Percentiles rank a stretch among this genome's conserved stretches.
phyloP scores from a whole-genome alignment of 2,888 invertebrate species.

The Pristionchus mayeri region DNA sequence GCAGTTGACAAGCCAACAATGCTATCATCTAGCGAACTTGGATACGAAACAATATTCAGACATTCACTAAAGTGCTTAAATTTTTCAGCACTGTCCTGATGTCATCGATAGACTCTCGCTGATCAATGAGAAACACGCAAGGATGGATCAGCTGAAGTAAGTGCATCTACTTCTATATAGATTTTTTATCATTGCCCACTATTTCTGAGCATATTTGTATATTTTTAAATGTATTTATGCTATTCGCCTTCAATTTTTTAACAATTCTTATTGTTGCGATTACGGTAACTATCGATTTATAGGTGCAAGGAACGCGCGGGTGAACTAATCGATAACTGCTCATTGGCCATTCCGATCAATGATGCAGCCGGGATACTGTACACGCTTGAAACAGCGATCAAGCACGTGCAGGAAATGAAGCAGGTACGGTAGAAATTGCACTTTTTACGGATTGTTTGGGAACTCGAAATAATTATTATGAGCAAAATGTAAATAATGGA shows the following conservation, averaged over 20 bases:
- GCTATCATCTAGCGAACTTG: too few relatives aligned
- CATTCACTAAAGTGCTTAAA: neutral
- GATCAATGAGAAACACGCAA: conserved; percentile 29
- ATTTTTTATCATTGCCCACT: too few relatives aligned
- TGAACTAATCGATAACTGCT: conserved; percentile 31
- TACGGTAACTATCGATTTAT: neutral
- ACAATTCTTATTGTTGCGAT: too few relatives aligned
- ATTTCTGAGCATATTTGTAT: too few relatives aligned
- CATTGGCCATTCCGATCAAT: neutral
- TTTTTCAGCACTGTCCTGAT: conserved; percentile 42
- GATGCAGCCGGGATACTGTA: neutral
- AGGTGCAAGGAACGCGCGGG: conserved; percentile 16
- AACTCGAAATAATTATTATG: too few relatives aligned
- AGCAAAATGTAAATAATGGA: too few relatives aligned
- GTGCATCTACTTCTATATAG: too few relatives aligned
- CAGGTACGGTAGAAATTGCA: neutral
- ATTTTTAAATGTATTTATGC: too few relatives aligned
- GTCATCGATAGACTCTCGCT: neutral
- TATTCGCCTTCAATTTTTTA: too few relatives aligned
- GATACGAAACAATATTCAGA: too few relatives aligned
- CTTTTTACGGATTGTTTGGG: neutral
- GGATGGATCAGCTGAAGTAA: conserved; percentile 11
- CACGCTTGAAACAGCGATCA: neutral
- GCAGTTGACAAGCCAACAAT: too few relatives aligned
- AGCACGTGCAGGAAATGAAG: neutral